phyloP scores from a whole-genome alignment of 1,140 invertebrate species.

The Drosophila rufa region DNA sequence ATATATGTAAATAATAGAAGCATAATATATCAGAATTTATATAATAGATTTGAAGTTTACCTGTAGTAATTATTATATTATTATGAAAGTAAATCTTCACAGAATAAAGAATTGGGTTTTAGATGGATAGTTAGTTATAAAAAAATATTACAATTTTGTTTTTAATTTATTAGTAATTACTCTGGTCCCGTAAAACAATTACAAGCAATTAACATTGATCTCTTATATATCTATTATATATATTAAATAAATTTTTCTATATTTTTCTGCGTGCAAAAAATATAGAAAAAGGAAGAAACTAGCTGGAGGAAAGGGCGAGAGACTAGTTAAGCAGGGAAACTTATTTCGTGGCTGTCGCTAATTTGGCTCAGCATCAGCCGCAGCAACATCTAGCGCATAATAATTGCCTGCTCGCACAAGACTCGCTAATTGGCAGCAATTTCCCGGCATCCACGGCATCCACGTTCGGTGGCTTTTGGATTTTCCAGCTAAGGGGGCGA shows the following conservation, averaged over 20 bases:
- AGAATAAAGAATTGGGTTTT: no score
- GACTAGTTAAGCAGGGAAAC: conserved; percentile 14
- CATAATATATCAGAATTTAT: no score
- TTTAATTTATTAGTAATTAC: no score
- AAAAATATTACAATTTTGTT: no score
- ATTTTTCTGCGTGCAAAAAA: neutral
- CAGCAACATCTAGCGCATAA: conserved; percentile 46
- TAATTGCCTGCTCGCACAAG: conserved; percentile 50
- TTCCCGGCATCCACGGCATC: conserved; percentile 29
- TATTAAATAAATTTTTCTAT: no score
- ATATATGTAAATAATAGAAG: neutral
- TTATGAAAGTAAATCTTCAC: no score
- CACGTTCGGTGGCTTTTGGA: conserved; percentile 18
- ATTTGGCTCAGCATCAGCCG: conserved; percentile 45
- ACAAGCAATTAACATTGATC: no score
- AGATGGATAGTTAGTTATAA: no score
- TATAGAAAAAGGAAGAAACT: neutral
- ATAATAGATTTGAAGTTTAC: no score
- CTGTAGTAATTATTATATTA: no score
- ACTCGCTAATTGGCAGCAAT: conserved; percentile 51
- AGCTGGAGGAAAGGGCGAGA: neutral
- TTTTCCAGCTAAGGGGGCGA: neutral
- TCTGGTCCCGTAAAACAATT: no score
- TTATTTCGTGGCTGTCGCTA: conserved; percentile 51
- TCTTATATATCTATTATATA: no score